phyloP scores from a whole-genome alignment of 2,888 invertebrate genomes.

The Buathra laborator region DNA sequence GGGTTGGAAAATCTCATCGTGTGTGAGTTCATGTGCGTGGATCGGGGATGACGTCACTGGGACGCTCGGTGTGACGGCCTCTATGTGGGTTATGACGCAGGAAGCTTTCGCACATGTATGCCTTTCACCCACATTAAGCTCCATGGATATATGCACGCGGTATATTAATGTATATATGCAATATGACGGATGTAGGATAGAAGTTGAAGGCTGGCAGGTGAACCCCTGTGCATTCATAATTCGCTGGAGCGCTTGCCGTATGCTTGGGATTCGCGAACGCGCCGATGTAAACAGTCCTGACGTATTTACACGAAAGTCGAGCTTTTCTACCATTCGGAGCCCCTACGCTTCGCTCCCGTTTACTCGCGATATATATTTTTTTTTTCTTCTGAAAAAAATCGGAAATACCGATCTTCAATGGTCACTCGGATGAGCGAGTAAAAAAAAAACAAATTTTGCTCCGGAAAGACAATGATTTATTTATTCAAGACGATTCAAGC shows the following conservation, averaged over 20 bases:
- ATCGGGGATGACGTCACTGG: conserved; percentile 65
- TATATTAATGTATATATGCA: background rate
- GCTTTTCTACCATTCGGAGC: background rate
- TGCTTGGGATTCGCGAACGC: conserved; percentile 29
- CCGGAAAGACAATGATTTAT: too few species aligned
- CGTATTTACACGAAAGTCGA: background rate
- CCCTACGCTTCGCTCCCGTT: background rate
- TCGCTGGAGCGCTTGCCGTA: conserved; percentile 64
- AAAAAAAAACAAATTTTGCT: too few species aligned
- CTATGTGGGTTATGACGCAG: conserved; percentile 83
- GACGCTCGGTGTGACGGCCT: conserved; percentile 81
- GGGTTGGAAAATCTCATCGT: conserved; percentile 51
- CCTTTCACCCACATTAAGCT: conserved; percentile 44
- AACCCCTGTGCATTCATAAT: conserved; percentile 78
- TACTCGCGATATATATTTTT: background rate
- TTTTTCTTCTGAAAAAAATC: background rate
- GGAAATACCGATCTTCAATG: background rate
- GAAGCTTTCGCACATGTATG: conserved; percentile 60
- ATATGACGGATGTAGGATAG: conserved; percentile 9
- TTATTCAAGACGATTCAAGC: too few species aligned
- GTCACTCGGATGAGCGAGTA: background rate
- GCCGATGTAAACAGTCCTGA: conserved; percentile 56
- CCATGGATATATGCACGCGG: conserved; percentile 65
- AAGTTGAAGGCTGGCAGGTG: conserved; percentile 67
- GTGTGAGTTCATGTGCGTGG: conserved; percentile 61